Base-by-base conservation (phyloP, 2,888 invertebrate genomes). In the Agrenia bidenticulata region DNA sequence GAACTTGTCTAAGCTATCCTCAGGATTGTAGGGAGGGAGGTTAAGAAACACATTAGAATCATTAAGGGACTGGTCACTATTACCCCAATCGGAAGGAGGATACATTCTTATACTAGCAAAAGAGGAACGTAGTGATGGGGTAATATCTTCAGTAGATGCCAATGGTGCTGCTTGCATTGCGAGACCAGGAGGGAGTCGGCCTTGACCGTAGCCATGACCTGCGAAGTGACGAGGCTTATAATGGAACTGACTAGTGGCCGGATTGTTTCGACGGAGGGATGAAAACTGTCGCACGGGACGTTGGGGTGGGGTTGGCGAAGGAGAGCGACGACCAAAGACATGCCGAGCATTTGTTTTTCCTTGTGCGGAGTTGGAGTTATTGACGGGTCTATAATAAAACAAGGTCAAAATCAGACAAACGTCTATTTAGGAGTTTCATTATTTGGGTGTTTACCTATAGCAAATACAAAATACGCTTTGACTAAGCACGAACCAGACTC, bases 121-220 rank as follows among this genome's bases (percentile, higher is more conserved):
- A 0, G 78, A 78, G 9, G 78, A 78, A 55, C 77, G 74, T 19
- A 78, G 71, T 1, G 78, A 78, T 24, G 78, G 78, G 7, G 78
- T 77, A 51, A 78, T 67, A 58, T 78, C 78, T 64, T 78, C 78
- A 26, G 74, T 77, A 27, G 72, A 68, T 13, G 78, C 78, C 51
- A 78, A 72, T 1, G 78, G 78, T 39, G 78, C 78, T 15, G 54
- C 41, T 2, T n/a, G 42, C 4, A 15, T 23, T 13, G n/a, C 39
- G 17, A 54, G 24, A 15, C 21, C 41, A n/a, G 55, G 27, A 55
- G 55, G 55, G 5, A 55, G 27, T 27, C 26, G 21, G 11, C 60
- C 53, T 23, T 54, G 55, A 24, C 70, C 70, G 53, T 68, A 71
- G 4, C 71, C 71, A 41, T 71, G 71, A 21, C 68, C 64, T 17